phyloP scores from a whole-genome alignment of 2,797 vertebrate genomes.

The Chloroceryle inda region DNA sequence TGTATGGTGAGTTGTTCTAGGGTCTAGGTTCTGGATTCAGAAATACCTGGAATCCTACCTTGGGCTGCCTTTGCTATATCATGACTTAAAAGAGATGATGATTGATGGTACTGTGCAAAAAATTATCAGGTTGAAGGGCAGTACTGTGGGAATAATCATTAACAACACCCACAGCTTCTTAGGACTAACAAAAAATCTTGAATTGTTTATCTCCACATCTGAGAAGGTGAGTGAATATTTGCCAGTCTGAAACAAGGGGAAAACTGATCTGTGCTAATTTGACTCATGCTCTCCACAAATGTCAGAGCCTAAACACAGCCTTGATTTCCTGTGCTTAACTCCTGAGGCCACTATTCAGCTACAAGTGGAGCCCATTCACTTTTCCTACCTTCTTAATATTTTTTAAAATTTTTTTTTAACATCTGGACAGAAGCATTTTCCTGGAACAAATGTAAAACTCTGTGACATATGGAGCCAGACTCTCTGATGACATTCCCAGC shows the following conservation, averaged over 20 bases:
- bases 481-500: neutral
- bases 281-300: neutral
- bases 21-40: neutral
- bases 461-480: neutral
- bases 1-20: neutral
- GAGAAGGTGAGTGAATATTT: neutral
- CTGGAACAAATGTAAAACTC: neutral
- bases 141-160: no score
- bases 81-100: neutral
- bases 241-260: neutral
- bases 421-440: neutral
- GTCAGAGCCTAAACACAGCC: neutral
- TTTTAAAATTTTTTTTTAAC: neutral
- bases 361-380: neutral
- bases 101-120: neutral
- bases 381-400: neutral
- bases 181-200: neutral
- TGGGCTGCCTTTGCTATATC: neutral
- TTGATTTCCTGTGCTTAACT: neutral
- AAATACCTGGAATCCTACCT: neutral
- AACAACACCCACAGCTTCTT: neutral
- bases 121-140: no score
- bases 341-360: neutral
- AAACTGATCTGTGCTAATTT: neutral
- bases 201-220: neutral